A percentile compares a stretch with the other conserved stretches of the same genome.
phyloP scores from a whole-genome alignment of 2,797 vertebrate species.

The Coilia nasus region DNA sequence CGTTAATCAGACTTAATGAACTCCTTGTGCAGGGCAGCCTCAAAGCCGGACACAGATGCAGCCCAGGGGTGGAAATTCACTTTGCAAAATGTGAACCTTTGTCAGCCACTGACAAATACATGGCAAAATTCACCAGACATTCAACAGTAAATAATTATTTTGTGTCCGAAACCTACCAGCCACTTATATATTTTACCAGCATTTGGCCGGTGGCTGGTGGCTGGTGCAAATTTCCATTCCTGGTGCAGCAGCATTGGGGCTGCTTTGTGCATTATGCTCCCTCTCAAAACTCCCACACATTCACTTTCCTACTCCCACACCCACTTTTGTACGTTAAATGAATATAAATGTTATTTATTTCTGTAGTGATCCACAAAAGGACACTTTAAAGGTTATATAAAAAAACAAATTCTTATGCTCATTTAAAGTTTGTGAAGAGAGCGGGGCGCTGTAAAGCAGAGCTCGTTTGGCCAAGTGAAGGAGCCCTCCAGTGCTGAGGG shows the following conservation, averaged over 20 bases:
- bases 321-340: background rate
- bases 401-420: background rate
- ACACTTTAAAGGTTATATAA: background rate
- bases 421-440: background rate
- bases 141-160: too few relatives aligned
- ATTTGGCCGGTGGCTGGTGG: too few relatives aligned
- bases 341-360: background rate
- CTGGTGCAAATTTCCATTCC: too few relatives aligned
- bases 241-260: too few relatives aligned
- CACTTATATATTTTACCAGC: too few relatives aligned
- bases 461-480: constrained; percentile 26
- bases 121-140: too few relatives aligned
- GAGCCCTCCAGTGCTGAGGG: constrained; percentile 47
- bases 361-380: background rate
- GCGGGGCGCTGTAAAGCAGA: background rate
- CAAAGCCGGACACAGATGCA: background rate
- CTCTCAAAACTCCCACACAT: background rate
- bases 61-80: too few relatives aligned
- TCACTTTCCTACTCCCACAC: background rate
- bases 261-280: background rate
- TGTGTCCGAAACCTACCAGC: too few relatives aligned
- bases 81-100: too few relatives aligned
- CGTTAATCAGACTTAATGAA: constrained; percentile 11
- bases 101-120: too few relatives aligned
- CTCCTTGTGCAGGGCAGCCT: background rate